Base-by-base conservation (phyloP, 2,113 vertebrate genomes). In the Odocoileus virginianus region DNA sequence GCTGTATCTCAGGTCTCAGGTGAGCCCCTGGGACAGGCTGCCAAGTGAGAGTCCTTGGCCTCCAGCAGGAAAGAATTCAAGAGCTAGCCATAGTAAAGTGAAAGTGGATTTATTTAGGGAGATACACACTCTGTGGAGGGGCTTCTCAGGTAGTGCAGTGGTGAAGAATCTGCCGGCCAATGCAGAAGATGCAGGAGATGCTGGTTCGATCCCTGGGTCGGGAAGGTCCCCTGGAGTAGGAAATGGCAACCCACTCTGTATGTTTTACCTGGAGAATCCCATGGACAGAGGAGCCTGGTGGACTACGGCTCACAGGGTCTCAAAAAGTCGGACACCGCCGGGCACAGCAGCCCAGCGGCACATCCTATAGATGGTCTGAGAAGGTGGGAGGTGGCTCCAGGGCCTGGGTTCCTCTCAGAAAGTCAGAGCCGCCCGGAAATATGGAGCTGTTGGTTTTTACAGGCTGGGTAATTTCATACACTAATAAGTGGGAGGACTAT, bases 251-350 rank as follows among this genome's bases (percentile, higher is more conserved):
- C 36, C 36, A 27, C 36, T 43, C 12, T 43, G 71, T 27, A 43
- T 43, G 5, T 1, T 76, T 76, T 71, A 40, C 67, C 19, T 71
- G 67, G n/a, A 71, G 19, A 12, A 23, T 71, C 11, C 23, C 12
- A 2, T 4, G 23, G 40, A 27, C 71, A 27, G 71, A 2, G 36
- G 36, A 43, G 23, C 23, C 23, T 43, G 36, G 36, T 0, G 6
- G 71, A 23, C 71, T 43, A 25, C 40, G 43, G 40, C 71, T 6
- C 71, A 76, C 6, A 43, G 71, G 23, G 23, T 43, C 67, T 71
- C 71, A 43, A 13, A 43, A 43, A 14, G 40, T 76, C 1, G 0
- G 40, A 27, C 71, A 7, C 67, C 10, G 12, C 36, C 13, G 36
- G 25, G 11, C 11, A 25, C 2, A 27, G 36, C 28, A 27, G 36